Percentiles rank a stretch among this genome's conserved stretches.
These are phyloP conservation scores for Oreotragus oreotragus DNA, from an alignment of 2,113 vertebrate species.

Conservation along the genomic window DNA sequence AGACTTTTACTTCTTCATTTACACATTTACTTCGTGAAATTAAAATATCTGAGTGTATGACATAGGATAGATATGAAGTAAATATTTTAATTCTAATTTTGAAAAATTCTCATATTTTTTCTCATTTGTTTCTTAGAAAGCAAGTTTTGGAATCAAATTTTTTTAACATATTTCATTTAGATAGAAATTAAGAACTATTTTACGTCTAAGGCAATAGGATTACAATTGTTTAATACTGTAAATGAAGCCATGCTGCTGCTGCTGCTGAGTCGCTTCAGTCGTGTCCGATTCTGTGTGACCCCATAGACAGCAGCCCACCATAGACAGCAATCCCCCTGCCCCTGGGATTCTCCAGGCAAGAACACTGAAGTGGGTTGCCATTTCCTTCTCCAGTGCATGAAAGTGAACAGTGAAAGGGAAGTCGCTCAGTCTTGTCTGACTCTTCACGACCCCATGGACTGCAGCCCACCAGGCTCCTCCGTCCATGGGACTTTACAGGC, in stretches of 20 bases:
- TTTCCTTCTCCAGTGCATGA: too few relatives aligned
- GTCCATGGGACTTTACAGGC: too few relatives aligned
- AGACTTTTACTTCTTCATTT: background rate
- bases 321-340: too few relatives aligned
- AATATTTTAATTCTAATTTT: conserved; percentile 11
- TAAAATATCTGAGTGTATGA: background rate
- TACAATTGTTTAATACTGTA: background rate
- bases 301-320: too few relatives aligned
- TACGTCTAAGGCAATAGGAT: background rate
- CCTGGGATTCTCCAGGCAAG: too few relatives aligned
- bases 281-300: too few relatives aligned
- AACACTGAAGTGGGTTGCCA: too few relatives aligned
- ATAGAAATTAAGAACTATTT: background rate
- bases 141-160: background rate
- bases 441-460: too few relatives aligned
- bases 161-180: background rate
- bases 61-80: background rate
- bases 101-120: background rate
- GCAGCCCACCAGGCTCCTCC: too few relatives aligned
- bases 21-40: background rate
- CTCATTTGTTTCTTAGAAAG: background rate
- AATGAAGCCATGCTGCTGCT: background rate
- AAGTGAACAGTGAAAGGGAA: too few relatives aligned
- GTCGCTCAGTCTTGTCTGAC: too few relatives aligned
- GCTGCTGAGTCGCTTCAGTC: too few relatives aligned